Evolutionary conservation across 30 jellyfish, hydroid and myxozoan genomes (phyloP), one percentile per base, ranked within the genome.

Genomic region (Sanderia malayensis): DNA sequence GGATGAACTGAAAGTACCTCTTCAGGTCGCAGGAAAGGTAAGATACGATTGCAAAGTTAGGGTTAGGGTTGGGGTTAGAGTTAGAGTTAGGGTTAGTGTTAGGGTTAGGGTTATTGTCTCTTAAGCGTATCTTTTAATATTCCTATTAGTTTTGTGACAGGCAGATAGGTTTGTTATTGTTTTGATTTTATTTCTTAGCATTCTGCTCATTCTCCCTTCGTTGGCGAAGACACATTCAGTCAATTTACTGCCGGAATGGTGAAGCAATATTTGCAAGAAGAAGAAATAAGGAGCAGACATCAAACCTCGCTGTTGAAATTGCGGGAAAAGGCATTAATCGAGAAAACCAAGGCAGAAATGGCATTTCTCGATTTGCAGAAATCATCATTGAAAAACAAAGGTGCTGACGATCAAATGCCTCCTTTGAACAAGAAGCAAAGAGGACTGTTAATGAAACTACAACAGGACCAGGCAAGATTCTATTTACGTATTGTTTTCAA

Each of bases 321-420:
- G 33, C 89, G 97, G 13, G 97, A 89, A 49, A 83, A 89, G 37
- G 95, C 97, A 0, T 60, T 89, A 46, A 55, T 89, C 22, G 97
- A 89, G 61, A 89, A 89, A 37, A 87, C 97, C 29, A 75, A 83
- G 61, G 97, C 95, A 1, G 97, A 89, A 65, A 89, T 89, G 95
- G 95, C 97, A 6, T 89, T 73, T 70, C 76, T 89, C 8, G 97
- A 89, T 65, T 63, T 70, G 79, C 94, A 89, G 63, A 89, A 89
- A 69, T 74, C 90, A 23, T 10, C 80, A 23, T 67, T 89, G 30
- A 77, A 75, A 61, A 73, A 74, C 63, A 89, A 89, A 41, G 91
- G 91, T 4, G 84, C 87, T 41, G 97, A 89, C 61, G 97, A 89
- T 64, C 66, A 24, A 66, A 89, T 89, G 97, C 97, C 97, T 17